These are phyloP conservation scores for Drosophila gaucha DNA, from an alignment of 2,888 invertebrate genomes.

Conservation along the genomic window DNA sequence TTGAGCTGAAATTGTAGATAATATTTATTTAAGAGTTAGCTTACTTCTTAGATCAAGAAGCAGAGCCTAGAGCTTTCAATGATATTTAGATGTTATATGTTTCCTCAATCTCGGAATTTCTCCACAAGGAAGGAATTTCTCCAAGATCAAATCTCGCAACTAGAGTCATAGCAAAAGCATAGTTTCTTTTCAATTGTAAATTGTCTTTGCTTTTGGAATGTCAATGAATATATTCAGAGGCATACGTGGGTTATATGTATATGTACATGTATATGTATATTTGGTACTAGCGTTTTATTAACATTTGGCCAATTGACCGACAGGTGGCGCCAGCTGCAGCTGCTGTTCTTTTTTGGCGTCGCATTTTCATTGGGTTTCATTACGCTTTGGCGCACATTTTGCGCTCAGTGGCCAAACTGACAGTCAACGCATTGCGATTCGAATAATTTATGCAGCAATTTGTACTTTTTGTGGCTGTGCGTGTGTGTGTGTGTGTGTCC, in stretches of 20 bases:
- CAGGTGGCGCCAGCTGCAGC: slow-evolving; percentile 44
- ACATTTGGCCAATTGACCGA: neutral
- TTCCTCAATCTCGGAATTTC: too few species aligned
- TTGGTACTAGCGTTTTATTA: slow-evolving; percentile 27
- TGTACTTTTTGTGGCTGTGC: slow-evolving; percentile 37
- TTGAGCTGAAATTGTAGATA: too few species aligned
- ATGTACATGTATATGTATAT: slow-evolving; percentile 18
- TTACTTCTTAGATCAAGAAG: too few species aligned
- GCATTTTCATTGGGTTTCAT: slow-evolving; percentile 56
- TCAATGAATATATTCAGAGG: slow-evolving; percentile 1
- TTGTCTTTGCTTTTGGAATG: neutral
- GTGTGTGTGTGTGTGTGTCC: neutral
- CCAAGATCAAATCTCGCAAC: too few species aligned
- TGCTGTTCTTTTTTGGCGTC: slow-evolving; percentile 33
- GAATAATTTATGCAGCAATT: slow-evolving; percentile 73
- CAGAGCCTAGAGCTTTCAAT: too few species aligned
- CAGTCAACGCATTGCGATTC: slow-evolving; percentile 74
- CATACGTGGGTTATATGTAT: neutral
- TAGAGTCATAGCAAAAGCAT: too few species aligned
- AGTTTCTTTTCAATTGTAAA: too few species aligned
- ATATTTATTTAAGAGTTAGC: too few species aligned
- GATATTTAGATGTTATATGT: too few species aligned
- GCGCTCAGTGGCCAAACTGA: slow-evolving; percentile 61
- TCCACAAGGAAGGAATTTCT: too few species aligned
- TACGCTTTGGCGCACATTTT: slow-evolving; percentile 57